A percentile compares a stretch with the other conserved stretches of the same genome.
Conservation (phyloP, 2,113 vertebrate genomes). For the Platichthys stellatus region DNA sequence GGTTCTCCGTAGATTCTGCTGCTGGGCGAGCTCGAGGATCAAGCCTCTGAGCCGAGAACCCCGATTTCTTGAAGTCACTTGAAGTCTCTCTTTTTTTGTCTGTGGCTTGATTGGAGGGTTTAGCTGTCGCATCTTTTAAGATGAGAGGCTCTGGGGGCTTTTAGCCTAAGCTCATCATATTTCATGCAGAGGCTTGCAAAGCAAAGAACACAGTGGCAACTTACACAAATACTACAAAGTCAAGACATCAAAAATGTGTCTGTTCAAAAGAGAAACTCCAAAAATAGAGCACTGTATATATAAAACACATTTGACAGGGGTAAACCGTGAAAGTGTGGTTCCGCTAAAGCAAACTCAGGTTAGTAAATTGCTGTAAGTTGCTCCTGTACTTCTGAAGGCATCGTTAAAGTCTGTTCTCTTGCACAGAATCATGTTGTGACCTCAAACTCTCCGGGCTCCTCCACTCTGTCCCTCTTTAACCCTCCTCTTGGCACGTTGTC, state of each 20-base stretch:
- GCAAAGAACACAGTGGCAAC: slow-evolving; percentile 59
- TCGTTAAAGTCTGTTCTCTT: slow-evolving; percentile 12
- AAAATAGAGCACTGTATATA: slow-evolving; percentile 1
- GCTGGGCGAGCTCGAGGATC: slow-evolving; percentile 11
- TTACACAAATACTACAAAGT: slow-evolving; percentile 42
- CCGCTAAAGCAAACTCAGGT: neutral
- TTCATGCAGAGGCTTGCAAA: slow-evolving; percentile 57
- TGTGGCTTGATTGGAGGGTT: slow-evolving; percentile 58
- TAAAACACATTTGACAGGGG: neutral
- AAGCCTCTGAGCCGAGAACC: slow-evolving; percentile 43
- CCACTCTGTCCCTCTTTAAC: slow-evolving; percentile 33
- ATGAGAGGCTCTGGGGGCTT: slow-evolving; percentile 63
- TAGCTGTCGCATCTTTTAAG: slow-evolving; percentile 59
- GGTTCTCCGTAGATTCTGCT: slow-evolving; percentile 1
- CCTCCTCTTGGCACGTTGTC: slow-evolving; percentile 39
- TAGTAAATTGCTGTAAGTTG: too few species aligned
- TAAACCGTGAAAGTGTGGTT: neutral
- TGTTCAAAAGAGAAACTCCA: slow-evolving; percentile 20
- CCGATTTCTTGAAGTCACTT: slow-evolving; percentile 30
- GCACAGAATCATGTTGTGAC: slow-evolving; percentile 22
- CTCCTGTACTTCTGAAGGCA: neutral
- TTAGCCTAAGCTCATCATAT: slow-evolving; percentile 73
- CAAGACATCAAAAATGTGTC: slow-evolving; percentile 20
- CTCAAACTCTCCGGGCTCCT: slow-evolving; percentile 26
- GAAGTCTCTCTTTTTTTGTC: slow-evolving; percentile 51